phyloP scores from a whole-genome alignment of 2,113 vertebrate genomes.

The Gyps fulvus region DNA sequence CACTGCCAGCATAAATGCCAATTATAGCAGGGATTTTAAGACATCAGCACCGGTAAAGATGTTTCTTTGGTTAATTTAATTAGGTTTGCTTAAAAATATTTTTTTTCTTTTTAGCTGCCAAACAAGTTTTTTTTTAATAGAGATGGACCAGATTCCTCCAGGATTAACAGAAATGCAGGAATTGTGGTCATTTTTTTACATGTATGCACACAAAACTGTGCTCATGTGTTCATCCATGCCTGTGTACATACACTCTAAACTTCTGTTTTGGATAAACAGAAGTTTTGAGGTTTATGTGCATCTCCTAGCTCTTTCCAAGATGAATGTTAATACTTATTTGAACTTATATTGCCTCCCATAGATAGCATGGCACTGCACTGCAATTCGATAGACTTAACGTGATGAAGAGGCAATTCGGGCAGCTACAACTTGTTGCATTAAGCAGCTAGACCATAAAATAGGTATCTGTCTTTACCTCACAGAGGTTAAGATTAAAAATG shows the following conservation, averaged over 20 bases:
- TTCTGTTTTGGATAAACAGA: neutral
- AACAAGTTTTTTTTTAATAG: neutral
- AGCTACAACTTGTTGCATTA: neutral
- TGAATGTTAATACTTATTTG: neutral
- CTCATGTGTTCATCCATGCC: neutral
- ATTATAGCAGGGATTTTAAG: neutral
- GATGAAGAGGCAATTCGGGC: neutral
- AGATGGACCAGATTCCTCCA: neutral
- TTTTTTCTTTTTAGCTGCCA: neutral
- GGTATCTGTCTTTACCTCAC: neutral
- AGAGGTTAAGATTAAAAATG: slow-evolving; percentile 6
- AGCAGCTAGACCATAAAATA: slow-evolving; percentile 10
- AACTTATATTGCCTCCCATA: neutral
- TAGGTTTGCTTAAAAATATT: neutral
- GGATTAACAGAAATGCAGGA: neutral
- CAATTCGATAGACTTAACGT: neutral
- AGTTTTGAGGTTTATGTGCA: neutral
- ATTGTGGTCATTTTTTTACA: neutral
- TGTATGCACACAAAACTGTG: neutral
- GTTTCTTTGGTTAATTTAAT: neutral
- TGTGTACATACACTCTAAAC: neutral
- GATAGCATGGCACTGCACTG: neutral
- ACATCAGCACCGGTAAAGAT: neutral
- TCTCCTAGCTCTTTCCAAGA: neutral
- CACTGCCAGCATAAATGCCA: neutral